Evolutionary conservation across 2,113 vertebrate genomes (phyloP).

Genomic region (Eretmochelys imbricata): DNA sequence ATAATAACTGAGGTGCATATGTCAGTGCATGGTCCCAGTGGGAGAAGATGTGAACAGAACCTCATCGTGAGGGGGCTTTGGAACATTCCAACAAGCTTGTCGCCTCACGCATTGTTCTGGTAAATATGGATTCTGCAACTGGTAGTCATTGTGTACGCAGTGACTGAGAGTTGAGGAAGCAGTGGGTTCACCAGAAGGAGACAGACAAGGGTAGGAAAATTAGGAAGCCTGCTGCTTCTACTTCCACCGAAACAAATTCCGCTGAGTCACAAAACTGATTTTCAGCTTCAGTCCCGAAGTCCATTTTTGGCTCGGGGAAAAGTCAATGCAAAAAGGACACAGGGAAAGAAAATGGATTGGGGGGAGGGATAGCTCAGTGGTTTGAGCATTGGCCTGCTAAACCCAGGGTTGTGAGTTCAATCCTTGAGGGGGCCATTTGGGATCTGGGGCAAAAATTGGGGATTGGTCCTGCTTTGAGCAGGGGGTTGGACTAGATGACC

Average conservation of each 20-base stretch:
- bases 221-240: not conserved
- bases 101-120: not conserved
- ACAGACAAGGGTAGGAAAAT: not conserved
- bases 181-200: not conserved
- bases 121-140: not conserved
- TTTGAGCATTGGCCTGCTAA: too few relatives aligned
- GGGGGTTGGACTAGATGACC: too few relatives aligned
- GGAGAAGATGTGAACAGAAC: not conserved
- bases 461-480: too few relatives aligned
- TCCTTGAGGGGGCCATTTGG: too few relatives aligned
- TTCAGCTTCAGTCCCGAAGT: fast-evolving
- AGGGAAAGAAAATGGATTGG: not conserved
- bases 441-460: too few relatives aligned
- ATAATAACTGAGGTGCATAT: not conserved
- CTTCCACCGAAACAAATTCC: not conserved
- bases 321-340: not conserved
- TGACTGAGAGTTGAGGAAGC: not conserved
- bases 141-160: not conserved
- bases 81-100: not conserved
- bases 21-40: not conserved
- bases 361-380: too few relatives aligned
- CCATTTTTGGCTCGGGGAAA: not conserved
- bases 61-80: not conserved
- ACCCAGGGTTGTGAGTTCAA: too few relatives aligned
- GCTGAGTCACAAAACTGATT: fast-evolving